Percentiles rank a stretch among this genome's conserved stretches.
Conservation (phyloP, 92 coral and sea anemone genomes). For the Pocillopora grandis region DNA sequence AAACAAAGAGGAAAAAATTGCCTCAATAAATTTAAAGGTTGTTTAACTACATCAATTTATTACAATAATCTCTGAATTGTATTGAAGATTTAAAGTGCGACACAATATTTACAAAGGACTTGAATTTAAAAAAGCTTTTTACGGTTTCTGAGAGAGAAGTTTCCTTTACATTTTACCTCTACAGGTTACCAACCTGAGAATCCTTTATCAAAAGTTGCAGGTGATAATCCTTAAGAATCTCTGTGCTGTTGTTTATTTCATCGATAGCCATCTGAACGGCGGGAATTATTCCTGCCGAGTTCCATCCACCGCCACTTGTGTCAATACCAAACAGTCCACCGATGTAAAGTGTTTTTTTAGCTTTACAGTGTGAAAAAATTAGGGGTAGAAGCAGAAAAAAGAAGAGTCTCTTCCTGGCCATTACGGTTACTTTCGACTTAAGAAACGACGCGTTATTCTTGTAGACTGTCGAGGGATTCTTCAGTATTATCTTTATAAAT, state of each 20-base stretch:
- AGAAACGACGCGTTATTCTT: neutral
- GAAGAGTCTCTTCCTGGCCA: neutral
- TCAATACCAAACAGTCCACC: constrained; percentile 75
- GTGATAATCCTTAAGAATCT: constrained; percentile 50
- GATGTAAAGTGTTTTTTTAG: constrained; percentile 44
- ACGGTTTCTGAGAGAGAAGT: too few species aligned
- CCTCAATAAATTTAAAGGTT: too few species aligned
- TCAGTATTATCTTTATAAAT: too few species aligned
- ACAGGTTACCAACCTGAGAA: constrained; percentile 46
- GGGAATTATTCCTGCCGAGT: constrained; percentile 71
- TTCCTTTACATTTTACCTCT: too few species aligned
- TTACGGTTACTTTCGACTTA: neutral
- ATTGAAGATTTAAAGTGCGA: too few species aligned
- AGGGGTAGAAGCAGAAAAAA: constrained; percentile 7
- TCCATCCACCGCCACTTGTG: constrained; percentile 76
- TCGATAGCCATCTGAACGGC: constrained; percentile 79
- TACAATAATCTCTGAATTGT: too few species aligned
- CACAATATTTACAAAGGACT: too few species aligned
- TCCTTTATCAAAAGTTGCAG: constrained; percentile 63
- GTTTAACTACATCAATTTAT: too few species aligned
- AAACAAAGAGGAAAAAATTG: too few species aligned
- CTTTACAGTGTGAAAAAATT: constrained; percentile 11
- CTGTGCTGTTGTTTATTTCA: constrained; percentile 64
- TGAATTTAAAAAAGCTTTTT: too few species aligned
- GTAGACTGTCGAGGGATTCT: neutral